Evolutionary conservation across 2,888 invertebrate species (phyloP).

Genomic region (Apamea monoglypha): DNA sequence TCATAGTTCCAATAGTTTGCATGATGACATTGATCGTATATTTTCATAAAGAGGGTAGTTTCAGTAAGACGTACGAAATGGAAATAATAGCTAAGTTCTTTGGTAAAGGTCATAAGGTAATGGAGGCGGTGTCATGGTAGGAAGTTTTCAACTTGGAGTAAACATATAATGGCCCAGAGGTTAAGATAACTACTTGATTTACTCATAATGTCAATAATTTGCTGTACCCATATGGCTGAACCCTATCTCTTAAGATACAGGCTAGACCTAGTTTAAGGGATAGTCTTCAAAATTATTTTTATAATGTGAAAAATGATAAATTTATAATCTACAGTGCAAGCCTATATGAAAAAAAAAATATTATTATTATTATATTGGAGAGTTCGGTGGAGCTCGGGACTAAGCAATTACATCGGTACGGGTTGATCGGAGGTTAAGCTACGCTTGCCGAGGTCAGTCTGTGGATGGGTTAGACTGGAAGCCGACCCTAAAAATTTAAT

Average conservation of each 20-base stretch:
- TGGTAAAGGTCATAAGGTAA: constrained; percentile 36
- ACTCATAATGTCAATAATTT: no score
- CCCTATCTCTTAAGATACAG: no score
- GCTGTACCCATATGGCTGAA: no score
- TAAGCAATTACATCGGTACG: background rate
- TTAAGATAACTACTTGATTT: background rate
- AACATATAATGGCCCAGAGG: no score
- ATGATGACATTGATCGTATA: constrained; percentile 76
- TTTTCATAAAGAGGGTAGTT: constrained; percentile 75
- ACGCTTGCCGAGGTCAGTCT: background rate
- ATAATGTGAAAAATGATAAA: no score
- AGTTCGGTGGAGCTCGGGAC: background rate
- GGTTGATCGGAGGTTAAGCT: background rate
- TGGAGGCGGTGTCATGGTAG: constrained; percentile 30
- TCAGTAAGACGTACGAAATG: constrained; percentile 56
- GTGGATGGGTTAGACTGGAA: background rate
- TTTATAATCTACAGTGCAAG: no score
- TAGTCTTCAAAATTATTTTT: no score
- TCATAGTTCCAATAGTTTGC: constrained; percentile 75
- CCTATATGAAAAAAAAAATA: no score
- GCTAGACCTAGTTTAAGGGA: no score
- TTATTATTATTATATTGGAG: no score
- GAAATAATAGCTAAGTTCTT: constrained; percentile 58
- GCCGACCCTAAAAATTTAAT: no score
- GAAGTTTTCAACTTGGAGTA: constrained; percentile 2